Conservation (phyloP, 2,113 vertebrate genomes). For the Paramormyrops kingsleyae region DNA sequence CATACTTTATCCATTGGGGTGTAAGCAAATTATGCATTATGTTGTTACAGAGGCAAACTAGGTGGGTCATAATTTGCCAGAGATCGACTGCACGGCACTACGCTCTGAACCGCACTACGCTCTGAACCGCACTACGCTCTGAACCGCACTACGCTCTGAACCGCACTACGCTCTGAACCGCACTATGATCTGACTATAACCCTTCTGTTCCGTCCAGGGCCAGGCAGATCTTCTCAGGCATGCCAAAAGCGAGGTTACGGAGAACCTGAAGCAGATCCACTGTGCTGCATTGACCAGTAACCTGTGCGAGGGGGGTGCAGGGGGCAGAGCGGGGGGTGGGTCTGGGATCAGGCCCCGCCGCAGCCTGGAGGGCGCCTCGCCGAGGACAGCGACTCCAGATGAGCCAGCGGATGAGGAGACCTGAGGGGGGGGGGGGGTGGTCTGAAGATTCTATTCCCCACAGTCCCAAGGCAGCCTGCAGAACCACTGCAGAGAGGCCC, state of each 20-base stretch:
- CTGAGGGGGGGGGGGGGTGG: not conserved
- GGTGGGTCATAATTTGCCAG: not conserved
- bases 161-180: not conserved
- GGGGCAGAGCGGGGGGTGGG: conserved; percentile 42
- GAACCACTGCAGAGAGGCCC: not conserved
- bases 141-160: not conserved
- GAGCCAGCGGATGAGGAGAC: conserved; percentile 37
- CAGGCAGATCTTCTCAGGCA: conserved; percentile 93
- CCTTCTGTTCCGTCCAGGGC: conserved; percentile 61
- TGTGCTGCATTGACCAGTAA: conserved; percentile 81
- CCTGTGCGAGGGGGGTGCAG: conserved; percentile 75
- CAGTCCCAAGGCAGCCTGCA: too few species aligned
- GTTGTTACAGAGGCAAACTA: not conserved
- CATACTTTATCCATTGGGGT: not conserved
- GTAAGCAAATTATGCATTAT: not conserved
- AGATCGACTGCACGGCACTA: not conserved
- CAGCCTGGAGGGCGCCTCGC: conserved; percentile 80
- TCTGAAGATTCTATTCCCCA: not conserved
- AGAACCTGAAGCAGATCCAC: conserved; percentile 95
- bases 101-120: too few species aligned
- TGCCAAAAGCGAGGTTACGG: conserved; percentile 82
- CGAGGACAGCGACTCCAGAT: conserved; percentile 65
- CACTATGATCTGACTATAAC: not conserved
- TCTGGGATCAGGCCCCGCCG: conserved; percentile 61
- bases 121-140: not conserved